These are phyloP conservation scores for Gopherus flavomarginatus DNA, from an alignment of 2,113 vertebrate genomes.

Conservation along the genomic window DNA sequence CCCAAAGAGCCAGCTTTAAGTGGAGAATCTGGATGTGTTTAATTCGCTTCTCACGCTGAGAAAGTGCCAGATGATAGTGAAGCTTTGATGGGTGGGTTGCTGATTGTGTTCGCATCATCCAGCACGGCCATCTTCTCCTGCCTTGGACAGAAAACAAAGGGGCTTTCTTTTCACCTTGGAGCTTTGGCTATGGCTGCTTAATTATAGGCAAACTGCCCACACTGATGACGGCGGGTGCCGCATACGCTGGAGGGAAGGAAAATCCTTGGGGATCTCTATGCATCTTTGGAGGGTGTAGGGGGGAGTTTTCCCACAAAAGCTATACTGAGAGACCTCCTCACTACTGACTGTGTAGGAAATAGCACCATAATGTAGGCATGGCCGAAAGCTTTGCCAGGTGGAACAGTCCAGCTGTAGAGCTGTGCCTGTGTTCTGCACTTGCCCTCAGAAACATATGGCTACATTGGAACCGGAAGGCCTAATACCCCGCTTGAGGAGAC, in stretches of 20 bases:
- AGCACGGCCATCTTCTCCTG: neutral
- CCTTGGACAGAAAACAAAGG: slow-evolving; percentile 10
- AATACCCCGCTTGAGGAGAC: too few species aligned
- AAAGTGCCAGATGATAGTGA: neutral
- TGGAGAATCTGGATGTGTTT: neutral
- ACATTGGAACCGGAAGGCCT: too few species aligned
- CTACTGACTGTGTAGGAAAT: neutral
- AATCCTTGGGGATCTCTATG: slow-evolving; percentile 23
- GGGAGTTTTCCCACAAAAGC: slow-evolving; percentile 11
- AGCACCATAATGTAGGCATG: neutral
- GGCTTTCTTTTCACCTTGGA: slow-evolving; percentile 39
- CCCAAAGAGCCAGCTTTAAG: neutral
- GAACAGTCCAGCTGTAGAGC: neutral
- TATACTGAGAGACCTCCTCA: neutral
- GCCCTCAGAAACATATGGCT: too few species aligned
- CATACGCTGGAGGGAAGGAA: slow-evolving; percentile 21
- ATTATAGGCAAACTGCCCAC: slow-evolving; percentile 57
- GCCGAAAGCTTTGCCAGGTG: neutral
- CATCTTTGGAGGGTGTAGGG: neutral
- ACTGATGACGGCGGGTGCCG: slow-evolving; percentile 53
- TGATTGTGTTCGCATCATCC: neutral
- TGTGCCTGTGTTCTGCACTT: too few species aligned
- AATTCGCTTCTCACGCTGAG: neutral
- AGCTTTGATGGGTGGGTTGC: neutral
- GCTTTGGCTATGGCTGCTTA: slow-evolving; percentile 28